Evolutionary conservation across 1,140 invertebrate species (phyloP), one percentile per base, ranked within the genome.

Genomic region (Agraylea sexmaculata): DNA sequence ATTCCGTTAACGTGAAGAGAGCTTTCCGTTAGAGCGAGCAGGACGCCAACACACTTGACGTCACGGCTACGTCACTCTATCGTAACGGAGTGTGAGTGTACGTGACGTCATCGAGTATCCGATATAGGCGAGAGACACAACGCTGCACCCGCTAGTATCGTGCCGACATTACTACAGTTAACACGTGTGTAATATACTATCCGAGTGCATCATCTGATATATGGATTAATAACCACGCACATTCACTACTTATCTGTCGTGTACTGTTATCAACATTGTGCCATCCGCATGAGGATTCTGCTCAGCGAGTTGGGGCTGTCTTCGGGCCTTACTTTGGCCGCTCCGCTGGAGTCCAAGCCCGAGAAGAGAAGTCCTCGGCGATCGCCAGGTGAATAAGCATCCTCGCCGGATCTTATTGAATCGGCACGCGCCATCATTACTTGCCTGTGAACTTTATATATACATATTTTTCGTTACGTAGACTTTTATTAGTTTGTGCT

Each of bases 221-320:
- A 6, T 6, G 29, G 5, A 11, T 15, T 31, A 15, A 12, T 11
- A 13, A 11, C 29, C 29, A 11, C 6, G 23, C 33, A 25, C 23
- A 7, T 25, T n/a, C 23, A 6, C 23, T 7, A 25, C 23, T 25
- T 7, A 7, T 25, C 7, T 25, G 23, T 25, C 23, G 34, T 18
- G 6, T 23, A 7, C 6, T 22, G 7, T 5, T 5, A 4, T 4
- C 20, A 57, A 54, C 57, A 62, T 58, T 62, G 60, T 62, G 59
- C 56, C 45, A 52, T 53, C 62, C 64, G 64, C 63, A 68, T 68
- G 65, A 68, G 65, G 65, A 68, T 68, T 61, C 62, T 68, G 56
- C 57, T 68, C 47, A 66, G 65, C 56, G 65, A 68, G 49, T 55
- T 68, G 56, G 65, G 65, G 58, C 62, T 68, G 45, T 64, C 62